phyloP scores from a whole-genome alignment of 35 echinoderm and acorn worm species.

The Patiria miniata region DNA sequence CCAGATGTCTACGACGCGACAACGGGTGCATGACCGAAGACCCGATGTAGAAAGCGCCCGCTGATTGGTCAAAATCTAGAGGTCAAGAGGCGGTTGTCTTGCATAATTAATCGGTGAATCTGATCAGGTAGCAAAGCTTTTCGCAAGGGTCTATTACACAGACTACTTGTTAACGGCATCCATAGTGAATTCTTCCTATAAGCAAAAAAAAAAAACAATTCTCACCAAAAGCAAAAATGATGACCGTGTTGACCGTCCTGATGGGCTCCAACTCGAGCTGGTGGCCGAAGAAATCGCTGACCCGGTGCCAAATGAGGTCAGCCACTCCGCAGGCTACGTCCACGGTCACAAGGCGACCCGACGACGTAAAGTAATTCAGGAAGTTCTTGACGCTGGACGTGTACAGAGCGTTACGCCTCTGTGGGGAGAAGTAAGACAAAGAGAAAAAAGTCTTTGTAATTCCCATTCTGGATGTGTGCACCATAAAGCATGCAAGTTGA shows the following conservation, averaged over 20 bases:
- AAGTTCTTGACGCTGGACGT: slow-evolving; percentile 78
- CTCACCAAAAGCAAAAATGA: slow-evolving; percentile 94
- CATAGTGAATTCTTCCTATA: no score
- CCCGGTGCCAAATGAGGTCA: slow-evolving; percentile 95
- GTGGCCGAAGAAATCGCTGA: slow-evolving; percentile 89
- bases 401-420: slow-evolving; percentile 85
- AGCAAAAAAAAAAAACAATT: not conserved
- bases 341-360: slow-evolving; percentile 69
- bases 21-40: no score
- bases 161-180: no score
- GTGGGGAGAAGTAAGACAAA: not conserved
- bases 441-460: not conserved
- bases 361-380: slow-evolving; percentile 73
- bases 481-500: no score
- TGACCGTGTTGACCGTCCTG: slow-evolving; percentile 90
- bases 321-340: slow-evolving; percentile 88
- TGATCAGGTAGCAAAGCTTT: no score
- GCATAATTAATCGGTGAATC: no score
- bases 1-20: no score
- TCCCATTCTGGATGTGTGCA: not conserved
- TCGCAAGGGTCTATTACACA: no score
- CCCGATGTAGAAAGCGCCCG: no score
- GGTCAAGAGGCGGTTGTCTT: no score
- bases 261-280: slow-evolving; percentile 69
- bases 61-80: no score